Evolutionary conservation across 1,140 invertebrate genomes (phyloP), one percentile per base, ranked within the genome.

Genomic region (Melitaea cinxia): DNA sequence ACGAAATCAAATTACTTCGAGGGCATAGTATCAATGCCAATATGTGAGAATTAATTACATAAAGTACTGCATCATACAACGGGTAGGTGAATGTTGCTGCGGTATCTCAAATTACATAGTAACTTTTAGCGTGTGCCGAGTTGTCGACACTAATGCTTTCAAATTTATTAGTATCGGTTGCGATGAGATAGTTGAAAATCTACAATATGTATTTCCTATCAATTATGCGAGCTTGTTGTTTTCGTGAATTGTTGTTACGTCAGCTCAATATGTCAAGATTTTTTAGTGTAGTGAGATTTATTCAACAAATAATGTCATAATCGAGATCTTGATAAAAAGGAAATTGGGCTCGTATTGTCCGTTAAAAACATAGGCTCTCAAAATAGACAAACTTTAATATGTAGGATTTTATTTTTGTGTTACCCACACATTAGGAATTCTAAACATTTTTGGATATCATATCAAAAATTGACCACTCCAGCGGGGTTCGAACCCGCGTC

Each of bases 41-140:
- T 52, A 62, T 45, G 26, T 62, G 35, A 33, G 26, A 62, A 62
- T 45, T 54, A 45, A 62, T 62, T 61, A 53, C 47, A 35, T 33
- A 55, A 52, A 10, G 47, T 54, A 57, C 30, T 65, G 54, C 62
- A 65, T 65, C 45, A 57, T 49, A 64, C 9, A 19, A 15, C 47
- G 37, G 57, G 35, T 45, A 39, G 57, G 35, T 70, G 61, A 70
- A 61, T 61, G 61, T 50, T 17, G 58, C 23, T 54, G 54, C 30
- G 45, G 57, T 56, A 47, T 63, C 35, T 52, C 47, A 47, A 70
- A 65, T 65, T 56, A 66, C 58, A 60, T 53, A 61, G 68, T 66
- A 66, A 66, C 58, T 70, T 70, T 66, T 62, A 55, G 59, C 55
- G 56, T 55, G 64, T 52, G 66, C 50, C 60, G 59, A 53, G 45